Evolutionary conservation across 2,888 invertebrate genomes (phyloP).

Genomic region (Diogma glabrata): DNA sequence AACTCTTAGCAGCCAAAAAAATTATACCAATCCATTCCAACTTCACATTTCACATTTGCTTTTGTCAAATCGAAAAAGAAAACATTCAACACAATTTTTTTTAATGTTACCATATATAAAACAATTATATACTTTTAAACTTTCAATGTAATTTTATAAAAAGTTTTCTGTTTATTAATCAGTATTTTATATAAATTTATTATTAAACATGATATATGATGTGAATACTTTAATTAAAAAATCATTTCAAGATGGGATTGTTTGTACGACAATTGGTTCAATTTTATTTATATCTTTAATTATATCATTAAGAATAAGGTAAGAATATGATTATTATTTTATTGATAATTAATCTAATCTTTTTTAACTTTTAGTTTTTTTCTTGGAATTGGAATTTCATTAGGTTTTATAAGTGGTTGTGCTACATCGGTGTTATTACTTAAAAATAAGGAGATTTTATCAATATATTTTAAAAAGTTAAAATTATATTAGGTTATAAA

Average conservation of each 20-base stretch:
- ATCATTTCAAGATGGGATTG: conserved; percentile 2
- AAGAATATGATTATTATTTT: background rate
- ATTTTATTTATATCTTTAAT: background rate
- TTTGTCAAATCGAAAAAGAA: background rate
- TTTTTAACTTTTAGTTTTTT: conserved; percentile 1
- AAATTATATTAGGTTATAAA: conserved; percentile 26
- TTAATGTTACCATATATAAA: background rate
- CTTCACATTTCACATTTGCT: background rate
- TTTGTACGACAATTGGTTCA: background rate
- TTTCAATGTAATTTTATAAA: too few relatives aligned
- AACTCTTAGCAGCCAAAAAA: background rate
- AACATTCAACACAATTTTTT: background rate
- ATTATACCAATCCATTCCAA: background rate
- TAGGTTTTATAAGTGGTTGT: conserved; percentile 15
- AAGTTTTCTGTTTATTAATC: background rate
- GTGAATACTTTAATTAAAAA: conserved; percentile 5
- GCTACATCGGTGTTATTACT: conserved; percentile 14
- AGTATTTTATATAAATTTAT: conserved; percentile 2
- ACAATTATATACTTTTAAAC: too few relatives aligned
- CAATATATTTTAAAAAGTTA: conserved; percentile 20
- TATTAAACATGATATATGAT: conserved; percentile 3
- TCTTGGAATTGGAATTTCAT: conserved; percentile 1
- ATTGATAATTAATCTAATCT: background rate
- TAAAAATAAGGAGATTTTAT: conserved; percentile 16
- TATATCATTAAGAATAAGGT: conserved; percentile 3